Percentiles rank a stretch among this genome's conserved stretches.
Evolutionary conservation across 2,888 invertebrate species (phyloP).

Genomic region (Volucella inanis): DNA sequence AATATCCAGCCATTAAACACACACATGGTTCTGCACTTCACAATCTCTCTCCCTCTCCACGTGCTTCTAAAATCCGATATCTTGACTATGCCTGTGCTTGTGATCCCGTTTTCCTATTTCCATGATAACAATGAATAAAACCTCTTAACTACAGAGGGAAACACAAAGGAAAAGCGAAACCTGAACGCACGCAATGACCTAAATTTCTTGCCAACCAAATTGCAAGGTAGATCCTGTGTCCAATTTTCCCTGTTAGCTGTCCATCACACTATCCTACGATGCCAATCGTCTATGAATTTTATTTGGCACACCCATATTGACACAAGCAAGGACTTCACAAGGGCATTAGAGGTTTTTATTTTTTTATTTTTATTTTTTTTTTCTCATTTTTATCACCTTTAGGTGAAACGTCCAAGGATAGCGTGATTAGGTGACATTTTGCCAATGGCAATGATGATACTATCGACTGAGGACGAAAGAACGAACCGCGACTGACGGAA

Average conservation of each 20-base stretch:
- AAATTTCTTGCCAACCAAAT: slow-evolving; percentile 44
- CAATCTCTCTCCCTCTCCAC: neutral
- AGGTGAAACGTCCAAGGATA: slow-evolving; percentile 30
- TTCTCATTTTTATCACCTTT: neutral
- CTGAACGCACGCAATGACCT: slow-evolving; percentile 71
- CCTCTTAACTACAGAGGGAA: neutral
- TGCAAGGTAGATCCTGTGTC: slow-evolving; percentile 46
- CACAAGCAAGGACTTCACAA: slow-evolving; percentile 60
- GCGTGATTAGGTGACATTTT: slow-evolving; percentile 74
- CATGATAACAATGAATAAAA: slow-evolving; percentile 30
- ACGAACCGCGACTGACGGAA: slow-evolving; percentile 26
- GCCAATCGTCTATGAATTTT: slow-evolving; percentile 65
- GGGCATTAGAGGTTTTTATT: slow-evolving; percentile 24
- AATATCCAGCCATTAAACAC: slow-evolving; percentile 48
- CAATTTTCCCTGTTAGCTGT: slow-evolving; percentile 21
- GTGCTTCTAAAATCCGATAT: slow-evolving; percentile 48
- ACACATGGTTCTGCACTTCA: slow-evolving; percentile 22
- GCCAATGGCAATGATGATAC: slow-evolving; percentile 53
- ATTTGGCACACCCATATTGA: slow-evolving; percentile 67
- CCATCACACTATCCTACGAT: slow-evolving; percentile 68
- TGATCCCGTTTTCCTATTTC: neutral
- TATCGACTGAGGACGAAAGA: slow-evolving; percentile 3
- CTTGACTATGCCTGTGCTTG: neutral
- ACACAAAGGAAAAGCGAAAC: slow-evolving; percentile 26
- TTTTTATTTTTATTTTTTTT: neutral